Conservation (phyloP, 2,888 invertebrate species). For the Yponomeuta plumbellus region DNA sequence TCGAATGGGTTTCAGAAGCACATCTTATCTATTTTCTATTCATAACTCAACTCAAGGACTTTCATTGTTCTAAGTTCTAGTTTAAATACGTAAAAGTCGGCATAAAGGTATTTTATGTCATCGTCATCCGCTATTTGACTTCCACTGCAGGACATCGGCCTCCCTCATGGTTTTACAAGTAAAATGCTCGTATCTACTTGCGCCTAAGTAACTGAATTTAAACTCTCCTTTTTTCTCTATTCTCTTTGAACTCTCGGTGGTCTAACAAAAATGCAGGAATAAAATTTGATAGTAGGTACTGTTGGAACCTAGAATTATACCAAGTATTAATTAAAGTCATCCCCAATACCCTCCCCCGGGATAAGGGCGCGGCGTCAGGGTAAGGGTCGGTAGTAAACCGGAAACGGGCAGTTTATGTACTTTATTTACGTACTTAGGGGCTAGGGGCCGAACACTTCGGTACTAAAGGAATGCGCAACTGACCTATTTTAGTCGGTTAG, state of each 20-base stretch:
- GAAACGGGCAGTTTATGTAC: conserved; percentile 41
- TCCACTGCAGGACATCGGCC: too few relatives aligned
- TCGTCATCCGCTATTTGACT: too few relatives aligned
- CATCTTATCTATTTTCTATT: not conserved
- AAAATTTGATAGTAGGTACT: not conserved
- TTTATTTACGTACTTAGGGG: conserved; percentile 49
- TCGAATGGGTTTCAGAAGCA: conserved; percentile 3
- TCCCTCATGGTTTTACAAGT: too few relatives aligned
- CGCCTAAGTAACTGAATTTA: too few relatives aligned
- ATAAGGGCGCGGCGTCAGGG: conserved; percentile 26
- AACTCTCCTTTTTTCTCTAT: too few relatives aligned
- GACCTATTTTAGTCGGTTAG: not conserved
- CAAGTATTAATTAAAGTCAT: conserved; percentile 19
- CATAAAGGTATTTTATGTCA: conserved; percentile 16
- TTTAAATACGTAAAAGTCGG: not conserved
- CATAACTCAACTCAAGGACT: conserved; percentile 6
- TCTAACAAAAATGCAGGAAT: too few relatives aligned
- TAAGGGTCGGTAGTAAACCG: conserved; percentile 46
- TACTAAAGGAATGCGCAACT: not conserved
- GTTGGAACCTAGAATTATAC: not conserved
- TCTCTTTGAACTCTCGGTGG: too few relatives aligned
- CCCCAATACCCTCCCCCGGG: conserved; percentile 29
- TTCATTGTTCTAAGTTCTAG: too few relatives aligned
- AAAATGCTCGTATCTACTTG: too few relatives aligned
- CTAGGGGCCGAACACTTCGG: not conserved